Evolutionary conservation across 1,140 invertebrate genomes (phyloP).

Genomic region (Nilaparvata lugens): DNA sequence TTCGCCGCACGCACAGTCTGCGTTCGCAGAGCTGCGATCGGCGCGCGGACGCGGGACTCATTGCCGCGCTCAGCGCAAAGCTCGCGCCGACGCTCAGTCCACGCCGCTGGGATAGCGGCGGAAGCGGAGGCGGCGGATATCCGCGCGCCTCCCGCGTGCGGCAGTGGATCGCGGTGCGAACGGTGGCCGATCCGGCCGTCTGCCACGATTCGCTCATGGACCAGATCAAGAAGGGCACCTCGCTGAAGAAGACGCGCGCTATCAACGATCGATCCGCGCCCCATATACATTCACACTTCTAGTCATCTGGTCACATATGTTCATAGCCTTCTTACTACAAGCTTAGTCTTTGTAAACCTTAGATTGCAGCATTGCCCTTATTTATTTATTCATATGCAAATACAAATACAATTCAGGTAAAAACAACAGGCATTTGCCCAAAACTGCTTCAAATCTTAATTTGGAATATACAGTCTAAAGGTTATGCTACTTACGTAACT

Average conservation of each 20-base stretch:
- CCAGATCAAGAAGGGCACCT: slow-evolving; percentile 78
- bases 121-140: slow-evolving; percentile 13
- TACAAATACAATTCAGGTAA: too few relatives aligned
- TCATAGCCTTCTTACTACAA: too few relatives aligned
- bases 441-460: too few relatives aligned
- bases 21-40: slow-evolving; percentile 41
- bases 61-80: slow-evolving; percentile 62
- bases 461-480: too few relatives aligned
- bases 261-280: slow-evolving; percentile 58
- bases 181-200: slow-evolving; percentile 42
- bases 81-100: slow-evolving; percentile 49
- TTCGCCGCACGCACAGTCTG: slow-evolving; percentile 44
- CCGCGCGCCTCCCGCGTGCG: slow-evolving; percentile 48
- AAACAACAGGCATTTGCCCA: too few relatives aligned
- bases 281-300: slow-evolving; percentile 41
- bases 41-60: slow-evolving; percentile 50
- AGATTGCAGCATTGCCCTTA: too few relatives aligned
- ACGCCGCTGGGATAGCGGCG: slow-evolving; percentile 35
- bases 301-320: too few relatives aligned
- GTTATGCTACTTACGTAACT: too few relatives aligned
- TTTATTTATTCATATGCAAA: too few relatives aligned
- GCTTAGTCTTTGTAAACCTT: too few relatives aligned
- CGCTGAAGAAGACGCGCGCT: slow-evolving; percentile 55
- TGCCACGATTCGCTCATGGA: slow-evolving; percentile 70
- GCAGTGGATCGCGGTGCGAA: slow-evolving; percentile 49